A percentile compares a stretch with the other conserved stretches of the same genome.
Evolutionary conservation across 1,140 invertebrate species (phyloP).

Genomic region (Scaptomyza montana): DNA sequence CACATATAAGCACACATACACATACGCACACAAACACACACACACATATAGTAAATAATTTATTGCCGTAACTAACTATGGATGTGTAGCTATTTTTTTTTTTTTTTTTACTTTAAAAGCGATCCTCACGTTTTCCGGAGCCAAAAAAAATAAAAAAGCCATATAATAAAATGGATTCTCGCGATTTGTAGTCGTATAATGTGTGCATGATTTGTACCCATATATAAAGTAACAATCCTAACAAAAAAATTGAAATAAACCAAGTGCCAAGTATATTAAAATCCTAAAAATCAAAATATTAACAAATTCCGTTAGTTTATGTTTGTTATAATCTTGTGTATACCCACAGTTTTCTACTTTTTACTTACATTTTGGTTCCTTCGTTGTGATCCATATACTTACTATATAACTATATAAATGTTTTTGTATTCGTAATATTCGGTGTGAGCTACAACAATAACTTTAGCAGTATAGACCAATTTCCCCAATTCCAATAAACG

Average conservation of each 20-base stretch:
- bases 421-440: conserved; percentile 43
- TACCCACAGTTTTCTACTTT: conserved; percentile 20
- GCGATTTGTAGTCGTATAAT: conserved; percentile 51
- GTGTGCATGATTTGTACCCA: conserved; percentile 49
- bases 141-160: neutral
- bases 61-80: conserved; percentile 38
- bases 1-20: conserved; percentile 24
- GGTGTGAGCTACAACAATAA: conserved; percentile 39
- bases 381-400: conserved; percentile 42
- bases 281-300: conserved; percentile 22
- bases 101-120: conserved; percentile 23
- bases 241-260: conserved; percentile 3
- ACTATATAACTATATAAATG: conserved; percentile 21
- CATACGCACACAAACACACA: conserved; percentile 33
- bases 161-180: conserved; percentile 6
- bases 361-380: conserved; percentile 23
- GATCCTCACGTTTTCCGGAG: conserved; percentile 3
- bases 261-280: conserved; percentile 41
- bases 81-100: conserved; percentile 48
- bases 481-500: conserved; percentile 1
- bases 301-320: conserved; percentile 29
- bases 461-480: conserved; percentile 13
- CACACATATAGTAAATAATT: neutral
- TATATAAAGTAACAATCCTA: conserved; percentile 16
- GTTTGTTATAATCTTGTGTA: conserved; percentile 33